Evolutionary conservation across 2,797 vertebrate species (phyloP), one percentile per base, ranked within the genome.

Genomic region (Crypturellus tataupa): DNA sequence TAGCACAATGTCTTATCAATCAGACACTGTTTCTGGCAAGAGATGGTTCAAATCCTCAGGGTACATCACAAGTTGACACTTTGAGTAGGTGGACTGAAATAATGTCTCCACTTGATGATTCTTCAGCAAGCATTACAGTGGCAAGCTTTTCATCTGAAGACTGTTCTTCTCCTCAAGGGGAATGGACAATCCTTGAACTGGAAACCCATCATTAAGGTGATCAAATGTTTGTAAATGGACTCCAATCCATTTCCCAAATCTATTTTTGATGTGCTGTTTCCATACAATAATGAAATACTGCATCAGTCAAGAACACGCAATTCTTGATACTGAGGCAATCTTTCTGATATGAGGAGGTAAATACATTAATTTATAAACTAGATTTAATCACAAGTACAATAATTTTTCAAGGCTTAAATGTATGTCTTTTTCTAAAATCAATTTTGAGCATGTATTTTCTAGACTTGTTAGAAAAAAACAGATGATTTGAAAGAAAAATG

Each of bases 181-280:
- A 99, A 97, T 99, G 99, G 99, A 99, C 99, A 97, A 99, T 99
- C 77, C 98, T 99, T 94, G 99, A 99, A 96, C 98, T 99, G 97
- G 99, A 99, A 98, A 99, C 99, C 17, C 99, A 99, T 97, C 99
- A 99, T 96, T 99, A 98, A 99, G 85, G 92, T 71, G 86, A 87
- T 95, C 92, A 94, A 85, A 31, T 87, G 46, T 96, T 92, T 84
- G 84, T 89, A 94, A 95, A 91, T 95, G 87, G 94, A 95, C 92
- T 96, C 84, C 91, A 85, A 59, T 68, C 86, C 59, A 29, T 58
- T 72, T 78, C 94, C 89, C 65, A 97, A 93, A 96, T 96, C 92
- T 97, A 97, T 97, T 97, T 97, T 97, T 97, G 96, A 97, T 97
- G 96, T 88, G 83, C 95, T 97, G 80, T 97, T 97, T 97, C 92